A percentile compares a stretch with the other conserved stretches of the same genome.
Evolutionary conservation across 2,113 vertebrate species (phyloP).

Genomic region (Crotalus viridis): DNA sequence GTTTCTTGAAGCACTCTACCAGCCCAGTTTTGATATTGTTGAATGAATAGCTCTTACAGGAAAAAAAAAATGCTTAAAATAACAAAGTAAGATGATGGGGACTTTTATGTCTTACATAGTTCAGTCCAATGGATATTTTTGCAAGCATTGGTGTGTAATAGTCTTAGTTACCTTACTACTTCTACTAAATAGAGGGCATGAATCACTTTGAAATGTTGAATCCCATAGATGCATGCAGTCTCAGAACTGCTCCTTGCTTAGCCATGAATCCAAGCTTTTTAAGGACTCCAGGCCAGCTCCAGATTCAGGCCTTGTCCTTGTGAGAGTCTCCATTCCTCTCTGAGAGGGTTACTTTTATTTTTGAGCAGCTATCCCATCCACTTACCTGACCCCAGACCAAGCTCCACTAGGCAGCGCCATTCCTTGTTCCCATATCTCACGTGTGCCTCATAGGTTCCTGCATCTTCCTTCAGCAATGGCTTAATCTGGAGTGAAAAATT

Average conservation of each 20-base stretch:
- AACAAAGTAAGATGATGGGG: no score
- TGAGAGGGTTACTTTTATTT: neutral
- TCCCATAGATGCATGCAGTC: neutral
- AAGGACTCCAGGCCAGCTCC: neutral
- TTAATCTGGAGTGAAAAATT: constrained; percentile 56
- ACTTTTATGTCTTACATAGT: neutral
- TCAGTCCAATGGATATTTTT: neutral
- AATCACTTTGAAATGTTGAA: neutral
- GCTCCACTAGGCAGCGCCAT: constrained; percentile 46
- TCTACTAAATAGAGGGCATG: neutral
- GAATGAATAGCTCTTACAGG: neutral
- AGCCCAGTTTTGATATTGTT: neutral
- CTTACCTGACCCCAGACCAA: constrained; percentile 60
- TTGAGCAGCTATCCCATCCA: neutral
- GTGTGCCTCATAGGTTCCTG: constrained; percentile 28
- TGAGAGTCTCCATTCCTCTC: neutral
- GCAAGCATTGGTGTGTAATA: neutral
- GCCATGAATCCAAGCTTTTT: neutral
- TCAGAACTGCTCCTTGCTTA: neutral
- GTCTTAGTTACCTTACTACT: neutral
- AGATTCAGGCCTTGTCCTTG: accelerated
- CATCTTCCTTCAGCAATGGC: neutral
- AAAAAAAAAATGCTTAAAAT: neutral
- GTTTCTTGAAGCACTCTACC: neutral
- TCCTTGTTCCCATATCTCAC: neutral